These are phyloP conservation scores for Gonatopus flavifemur DNA, from an alignment of 1,140 invertebrate genomes.

Conservation along the genomic window DNA sequence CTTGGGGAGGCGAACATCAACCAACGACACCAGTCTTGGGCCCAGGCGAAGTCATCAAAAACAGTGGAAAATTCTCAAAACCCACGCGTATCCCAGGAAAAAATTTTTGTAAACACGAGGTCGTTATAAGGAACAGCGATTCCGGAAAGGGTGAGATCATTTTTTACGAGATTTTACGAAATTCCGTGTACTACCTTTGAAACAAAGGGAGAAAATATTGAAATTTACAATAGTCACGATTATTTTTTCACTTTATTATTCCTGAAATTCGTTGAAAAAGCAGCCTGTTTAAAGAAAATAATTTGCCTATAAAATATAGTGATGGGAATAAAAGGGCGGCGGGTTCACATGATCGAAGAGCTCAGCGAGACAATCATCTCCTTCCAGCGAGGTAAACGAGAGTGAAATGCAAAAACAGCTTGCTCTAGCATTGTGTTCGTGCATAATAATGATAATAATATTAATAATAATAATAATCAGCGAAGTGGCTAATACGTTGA, in stretches of 20 bases:
- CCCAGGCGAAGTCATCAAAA: constrained; percentile 82
- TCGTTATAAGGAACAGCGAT: constrained; percentile 90
- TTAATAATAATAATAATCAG: too few species aligned
- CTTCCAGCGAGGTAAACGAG: constrained; percentile 94
- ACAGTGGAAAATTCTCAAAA: constrained; percentile 83
- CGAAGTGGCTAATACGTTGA: too few species aligned
- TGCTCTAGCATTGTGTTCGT: constrained; percentile 41
- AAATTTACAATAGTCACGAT: constrained; percentile 21
- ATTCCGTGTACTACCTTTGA: too few species aligned
- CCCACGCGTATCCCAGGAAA: constrained; percentile 89
- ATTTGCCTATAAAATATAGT: constrained; percentile 68
- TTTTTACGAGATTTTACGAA: constrained; percentile 16
- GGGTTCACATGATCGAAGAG: constrained; percentile 97
- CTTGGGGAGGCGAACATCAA: too few species aligned
- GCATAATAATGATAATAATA: constrained; percentile 28
- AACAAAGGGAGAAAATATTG: too few species aligned
- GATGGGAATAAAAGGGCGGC: constrained; percentile 96
- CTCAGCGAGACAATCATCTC: constrained; percentile 96
- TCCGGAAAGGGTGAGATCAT: constrained; percentile 90
- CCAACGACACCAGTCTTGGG: constrained; percentile 64
- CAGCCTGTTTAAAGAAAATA: constrained; percentile 29
- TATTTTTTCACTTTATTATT: constrained; percentile 21
- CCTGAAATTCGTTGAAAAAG: constrained; percentile 8
- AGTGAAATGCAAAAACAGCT: constrained; percentile 43
- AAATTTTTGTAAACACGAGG: constrained; percentile 91